Evolutionary conservation across 2,113 vertebrate genomes (phyloP), one percentile per base, ranked within the genome.

Genomic region (Mustelus asterias): DNA sequence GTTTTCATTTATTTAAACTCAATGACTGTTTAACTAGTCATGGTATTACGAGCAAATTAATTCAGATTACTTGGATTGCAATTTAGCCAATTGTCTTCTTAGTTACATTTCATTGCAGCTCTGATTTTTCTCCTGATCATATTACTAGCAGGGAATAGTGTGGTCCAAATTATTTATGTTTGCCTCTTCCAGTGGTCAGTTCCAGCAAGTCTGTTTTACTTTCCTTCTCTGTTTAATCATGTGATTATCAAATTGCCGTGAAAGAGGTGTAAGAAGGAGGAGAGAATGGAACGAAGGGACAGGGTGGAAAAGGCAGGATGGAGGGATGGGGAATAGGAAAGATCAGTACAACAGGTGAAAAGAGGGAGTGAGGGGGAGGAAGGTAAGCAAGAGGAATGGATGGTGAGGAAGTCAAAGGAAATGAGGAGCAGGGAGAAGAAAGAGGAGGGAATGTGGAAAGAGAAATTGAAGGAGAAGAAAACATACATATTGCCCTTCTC

Each of bases 1-100:
- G 69, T 95, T 10, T 95, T 72, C 29, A 76, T 72, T 95, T 11
- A 76, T 95, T 48, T 54, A 26, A 54, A 72, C 41, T 26, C 41
- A 70, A 48, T 54, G 69, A 69, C 13, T 76, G 26, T 72, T 72
- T 95, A 33, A 95, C 94, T 33, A 14, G 22, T 76, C 94, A 22
- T 94, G 92, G 92, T 94, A n/a, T 67, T 94, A 65, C 7, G 37
- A 22, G 63, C 63, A 95, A 95, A 95, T 95, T 76, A 44, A 95
- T 72, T 54, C 41, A 54, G 54, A 54, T 95, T 95, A 69, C 26
- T 72, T 95, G 94, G 94, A 95, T 72, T 95, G 13, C 94, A 95
- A 48, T 33, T 48, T 95, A 70, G 69, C 67, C 26, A 48, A 72
- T 72, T 95, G 41, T 95, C 94, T 54, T 33, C 33, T 95, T 48